phyloP scores from a whole-genome alignment of 1,140 invertebrate genomes.

The Ips typographus region DNA sequence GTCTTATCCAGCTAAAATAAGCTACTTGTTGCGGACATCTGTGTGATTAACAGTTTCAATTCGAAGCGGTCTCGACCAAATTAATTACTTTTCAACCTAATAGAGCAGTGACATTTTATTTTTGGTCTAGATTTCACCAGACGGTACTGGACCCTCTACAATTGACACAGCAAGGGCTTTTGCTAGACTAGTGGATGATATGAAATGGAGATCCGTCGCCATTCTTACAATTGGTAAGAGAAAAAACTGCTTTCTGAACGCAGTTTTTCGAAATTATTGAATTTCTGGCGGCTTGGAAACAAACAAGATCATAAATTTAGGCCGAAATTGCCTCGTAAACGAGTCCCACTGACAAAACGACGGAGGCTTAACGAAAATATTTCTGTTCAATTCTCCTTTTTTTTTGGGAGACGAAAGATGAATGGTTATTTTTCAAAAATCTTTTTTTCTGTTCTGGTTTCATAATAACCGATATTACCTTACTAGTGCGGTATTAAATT shows the following conservation, averaged over 20 bases:
- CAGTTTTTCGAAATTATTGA: not conserved
- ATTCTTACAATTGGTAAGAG: slow-evolving; percentile 49
- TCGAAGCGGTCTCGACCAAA: not conserved
- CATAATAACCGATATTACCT: no score
- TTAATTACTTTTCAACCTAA: not conserved
- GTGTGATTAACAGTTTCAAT: not conserved
- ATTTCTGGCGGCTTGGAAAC: slow-evolving; percentile 11
- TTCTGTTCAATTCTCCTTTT: not conserved
- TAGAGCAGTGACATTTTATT: not conserved
- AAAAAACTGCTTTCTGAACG: slow-evolving; percentile 1
- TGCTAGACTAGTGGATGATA: slow-evolving; percentile 42
- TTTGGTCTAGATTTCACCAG: not conserved
- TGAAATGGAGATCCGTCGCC: slow-evolving; percentile 51
- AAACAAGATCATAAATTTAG: slow-evolving; percentile 22
- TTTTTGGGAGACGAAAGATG: no score
- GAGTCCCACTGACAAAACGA: not conserved
- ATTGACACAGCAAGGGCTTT: slow-evolving; percentile 44
- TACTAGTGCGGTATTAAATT: not conserved
- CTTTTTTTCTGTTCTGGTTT: no score
- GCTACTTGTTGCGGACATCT: no score
- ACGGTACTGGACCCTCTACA: slow-evolving; percentile 35
- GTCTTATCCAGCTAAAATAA: no score
- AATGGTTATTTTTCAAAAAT: no score
- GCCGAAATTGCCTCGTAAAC: not conserved
- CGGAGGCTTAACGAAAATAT: slow-evolving; percentile 3